A percentile compares a stretch with the other conserved stretches of the same genome.
Evolutionary conservation across 1,140 invertebrate genomes (phyloP).

Genomic region (Drosophila guanche): DNA sequence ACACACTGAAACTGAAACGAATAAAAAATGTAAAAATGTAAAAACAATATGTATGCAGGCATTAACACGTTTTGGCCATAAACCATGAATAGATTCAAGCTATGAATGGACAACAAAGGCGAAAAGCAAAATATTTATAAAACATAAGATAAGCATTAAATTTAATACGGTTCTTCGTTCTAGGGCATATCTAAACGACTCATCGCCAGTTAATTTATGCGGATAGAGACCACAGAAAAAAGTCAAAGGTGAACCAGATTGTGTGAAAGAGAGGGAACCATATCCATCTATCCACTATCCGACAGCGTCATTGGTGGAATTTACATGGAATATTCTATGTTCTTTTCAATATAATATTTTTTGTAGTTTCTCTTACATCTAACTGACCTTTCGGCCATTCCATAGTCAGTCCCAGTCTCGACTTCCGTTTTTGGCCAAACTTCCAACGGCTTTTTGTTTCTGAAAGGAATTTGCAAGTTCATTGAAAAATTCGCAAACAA

Average conservation of each 20-base stretch:
- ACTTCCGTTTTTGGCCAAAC: slow-evolving; percentile 36
- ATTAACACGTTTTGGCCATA: slow-evolving; percentile 53
- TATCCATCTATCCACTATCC: neutral
- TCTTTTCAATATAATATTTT: neutral
- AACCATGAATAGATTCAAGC: slow-evolving; percentile 21
- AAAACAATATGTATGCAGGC: slow-evolving; percentile 32
- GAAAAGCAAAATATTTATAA: slow-evolving; percentile 18
- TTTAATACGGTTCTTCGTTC: slow-evolving; percentile 6
- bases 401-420: slow-evolving; percentile 7
- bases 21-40: slow-evolving; percentile 27
- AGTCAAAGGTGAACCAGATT: slow-evolving; percentile 17
- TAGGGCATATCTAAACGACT: slow-evolving; percentile 5
- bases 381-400: slow-evolving; percentile 29
- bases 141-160: slow-evolving; percentile 15
- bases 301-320: no score
- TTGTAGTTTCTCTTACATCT: slow-evolving; percentile 15
- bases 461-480: slow-evolving; percentile 56
- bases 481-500: slow-evolving; percentile 40
- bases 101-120: neutral
- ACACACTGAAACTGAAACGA: slow-evolving; percentile 5
- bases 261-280: slow-evolving; percentile 8
- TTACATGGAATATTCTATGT: neutral
- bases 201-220: slow-evolving; percentile 25
- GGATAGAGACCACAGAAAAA: slow-evolving; percentile 7
- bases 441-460: slow-evolving; percentile 10